Evolutionary conservation across 2,113 vertebrate species (phyloP).

Genomic region (Nothobranchius furzeri): DNA sequence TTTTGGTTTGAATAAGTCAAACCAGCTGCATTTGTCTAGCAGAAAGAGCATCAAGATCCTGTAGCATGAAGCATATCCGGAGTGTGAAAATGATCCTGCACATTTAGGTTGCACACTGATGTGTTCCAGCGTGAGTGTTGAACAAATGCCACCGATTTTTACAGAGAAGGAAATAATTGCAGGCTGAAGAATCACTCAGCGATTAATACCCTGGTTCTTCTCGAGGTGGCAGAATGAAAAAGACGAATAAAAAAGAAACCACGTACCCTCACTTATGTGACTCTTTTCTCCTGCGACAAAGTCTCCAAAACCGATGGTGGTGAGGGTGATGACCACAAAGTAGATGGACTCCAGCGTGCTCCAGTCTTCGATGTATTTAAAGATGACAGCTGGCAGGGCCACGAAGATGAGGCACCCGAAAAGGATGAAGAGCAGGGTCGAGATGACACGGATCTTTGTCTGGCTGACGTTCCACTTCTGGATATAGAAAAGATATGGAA

Average conservation of each 20-base stretch:
- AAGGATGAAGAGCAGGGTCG: conserved; percentile 95
- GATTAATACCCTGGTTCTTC: conserved; percentile 23
- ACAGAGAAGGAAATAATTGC: no score
- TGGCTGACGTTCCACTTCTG: conserved; percentile 99
- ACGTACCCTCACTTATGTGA: conserved; percentile 24
- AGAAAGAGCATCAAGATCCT: no score
- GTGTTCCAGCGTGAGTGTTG: no score
- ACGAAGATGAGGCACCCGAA: conserved; percentile 98
- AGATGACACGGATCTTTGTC: conserved; percentile 97
- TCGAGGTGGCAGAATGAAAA: conserved; percentile 11
- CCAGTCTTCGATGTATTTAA: conserved; percentile 98
- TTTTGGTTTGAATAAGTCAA: no score
- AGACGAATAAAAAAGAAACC: neutral
- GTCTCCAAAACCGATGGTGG: conserved; percentile 97
- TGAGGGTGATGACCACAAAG: conserved; percentile 98
- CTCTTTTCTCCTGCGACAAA: conserved; percentile 91
- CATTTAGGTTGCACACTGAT: no score
- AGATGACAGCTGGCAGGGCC: conserved; percentile 92
- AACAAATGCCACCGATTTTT: no score
- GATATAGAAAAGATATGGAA: neutral
- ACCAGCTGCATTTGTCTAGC: no score
- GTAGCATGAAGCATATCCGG: no score
- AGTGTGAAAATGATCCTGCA: no score
- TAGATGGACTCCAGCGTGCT: conserved; percentile 95
- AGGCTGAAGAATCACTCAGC: conserved; percentile 10